Evolutionary conservation across 2,888 invertebrate genomes (phyloP).

Genomic region (Argyresthia goedartella): DNA sequence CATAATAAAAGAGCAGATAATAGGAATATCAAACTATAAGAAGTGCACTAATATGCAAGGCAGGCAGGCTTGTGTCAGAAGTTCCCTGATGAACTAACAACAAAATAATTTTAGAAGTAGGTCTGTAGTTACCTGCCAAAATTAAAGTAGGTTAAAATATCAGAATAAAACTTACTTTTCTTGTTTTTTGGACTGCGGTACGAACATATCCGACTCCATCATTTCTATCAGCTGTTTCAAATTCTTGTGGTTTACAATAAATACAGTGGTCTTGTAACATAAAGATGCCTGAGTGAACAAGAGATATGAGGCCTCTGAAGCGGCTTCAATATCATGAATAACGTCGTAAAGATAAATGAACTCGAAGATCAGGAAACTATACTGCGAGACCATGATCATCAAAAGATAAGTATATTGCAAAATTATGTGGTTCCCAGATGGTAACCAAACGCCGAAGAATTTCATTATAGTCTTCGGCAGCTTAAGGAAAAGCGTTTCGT

Average conservation of each 20-base stretch:
- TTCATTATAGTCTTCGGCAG: constrained; percentile 32
- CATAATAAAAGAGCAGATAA: no score
- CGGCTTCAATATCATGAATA: constrained; percentile 46
- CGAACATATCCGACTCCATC: constrained; percentile 35
- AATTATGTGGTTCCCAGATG: constrained; percentile 19
- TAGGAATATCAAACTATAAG: no score
- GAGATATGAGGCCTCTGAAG: constrained; percentile 46
- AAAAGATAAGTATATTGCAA: constrained; percentile 27
- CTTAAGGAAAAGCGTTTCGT: constrained; percentile 28
- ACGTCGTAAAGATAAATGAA: constrained; percentile 40
- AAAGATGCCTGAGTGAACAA: constrained; percentile 50
- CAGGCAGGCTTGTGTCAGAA: no score
- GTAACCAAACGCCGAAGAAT: constrained; percentile 40
- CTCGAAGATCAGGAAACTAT: constrained; percentile 42
- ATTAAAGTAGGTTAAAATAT: no score
- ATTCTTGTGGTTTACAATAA: constrained; percentile 31
- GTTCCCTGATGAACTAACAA: no score
- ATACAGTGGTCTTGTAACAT: constrained; percentile 44
- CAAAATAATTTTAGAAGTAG: no score
- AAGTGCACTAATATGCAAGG: no score
- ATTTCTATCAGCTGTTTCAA: constrained; percentile 25
- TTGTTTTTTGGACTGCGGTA: constrained; percentile 27
- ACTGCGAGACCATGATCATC: constrained; percentile 35
- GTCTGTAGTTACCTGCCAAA: no score
- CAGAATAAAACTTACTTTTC: constrained; percentile 34